Evolutionary conservation across 92 coral and sea anemone species (phyloP).

Genomic region (Heliopora coerulea): DNA sequence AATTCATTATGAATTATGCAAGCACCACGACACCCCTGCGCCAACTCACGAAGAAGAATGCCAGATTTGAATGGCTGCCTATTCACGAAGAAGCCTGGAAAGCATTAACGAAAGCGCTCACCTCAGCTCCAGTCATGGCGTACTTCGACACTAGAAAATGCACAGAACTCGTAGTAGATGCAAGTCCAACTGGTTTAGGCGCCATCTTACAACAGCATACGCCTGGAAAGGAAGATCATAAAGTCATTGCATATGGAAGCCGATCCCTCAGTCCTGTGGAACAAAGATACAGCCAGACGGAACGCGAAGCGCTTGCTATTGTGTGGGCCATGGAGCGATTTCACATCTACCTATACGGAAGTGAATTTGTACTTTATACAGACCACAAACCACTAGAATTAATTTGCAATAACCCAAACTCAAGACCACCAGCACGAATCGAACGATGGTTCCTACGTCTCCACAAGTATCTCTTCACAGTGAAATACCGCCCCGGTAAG

Average conservation of each 20-base stretch:
- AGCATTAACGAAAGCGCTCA: not conserved
- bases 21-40: slow-evolving; percentile 21
- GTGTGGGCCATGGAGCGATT: slow-evolving; percentile 17
- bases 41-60: slow-evolving; percentile 30
- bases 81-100: not conserved
- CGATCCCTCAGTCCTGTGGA: slow-evolving; percentile 6
- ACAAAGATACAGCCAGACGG: not conserved
- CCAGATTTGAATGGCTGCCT: not conserved
- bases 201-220: not conserved
- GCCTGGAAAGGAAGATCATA: not conserved
- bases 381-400: slow-evolving; percentile 19
- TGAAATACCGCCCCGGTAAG: not conserved
- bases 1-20: slow-evolving; percentile 10
- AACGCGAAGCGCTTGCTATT: slow-evolving; percentile 1
- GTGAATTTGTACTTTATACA: not conserved
- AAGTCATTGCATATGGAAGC: slow-evolving; percentile 1
- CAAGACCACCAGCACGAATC: slow-evolving; percentile 17
- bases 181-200: slow-evolving; percentile 2
- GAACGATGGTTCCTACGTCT: slow-evolving; percentile 22
- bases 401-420: too few relatives aligned
- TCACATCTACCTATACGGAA: slow-evolving; percentile 2
- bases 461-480: slow-evolving; percentile 8
- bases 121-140: slow-evolving; percentile 12
- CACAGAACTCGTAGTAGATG: not conserved
- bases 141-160: not conserved